Evolutionary conservation across 2,113 vertebrate genomes (phyloP).

Genomic region (Myiagra hebetior): DNA sequence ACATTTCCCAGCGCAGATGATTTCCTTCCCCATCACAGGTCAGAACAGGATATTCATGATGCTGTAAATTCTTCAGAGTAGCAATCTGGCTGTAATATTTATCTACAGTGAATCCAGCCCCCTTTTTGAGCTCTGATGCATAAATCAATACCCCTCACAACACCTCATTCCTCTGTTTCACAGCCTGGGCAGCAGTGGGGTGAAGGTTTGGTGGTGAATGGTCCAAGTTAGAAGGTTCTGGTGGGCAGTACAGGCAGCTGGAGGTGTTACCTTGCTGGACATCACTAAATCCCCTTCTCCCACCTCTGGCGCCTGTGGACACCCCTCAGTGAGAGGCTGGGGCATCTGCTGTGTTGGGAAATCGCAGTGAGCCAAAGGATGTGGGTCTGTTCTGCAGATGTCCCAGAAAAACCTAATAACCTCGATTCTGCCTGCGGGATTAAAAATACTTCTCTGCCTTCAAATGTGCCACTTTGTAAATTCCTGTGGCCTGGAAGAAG

Average conservation of each 20-base stretch:
- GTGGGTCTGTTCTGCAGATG: constrained; percentile 3
- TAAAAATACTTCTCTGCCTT: neutral
- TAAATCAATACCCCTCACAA: neutral
- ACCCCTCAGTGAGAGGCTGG: neutral
- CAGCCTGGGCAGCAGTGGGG: neutral
- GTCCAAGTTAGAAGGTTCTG: neutral
- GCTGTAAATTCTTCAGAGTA: constrained; percentile 1
- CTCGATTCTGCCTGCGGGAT: neutral
- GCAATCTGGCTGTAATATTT: neutral
- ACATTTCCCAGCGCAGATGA: neutral
- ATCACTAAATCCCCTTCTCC: neutral
- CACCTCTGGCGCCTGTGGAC: neutral
- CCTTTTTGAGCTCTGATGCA: neutral
- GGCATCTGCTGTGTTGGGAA: neutral
- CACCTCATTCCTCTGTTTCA: neutral
- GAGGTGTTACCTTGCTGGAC: neutral
- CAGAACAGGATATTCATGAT: neutral
- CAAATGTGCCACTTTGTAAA: constrained; percentile 25
- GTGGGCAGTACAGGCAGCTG: neutral
- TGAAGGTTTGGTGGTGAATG: neutral
- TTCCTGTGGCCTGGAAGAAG: neutral
- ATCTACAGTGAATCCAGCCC: neutral
- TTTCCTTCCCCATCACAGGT: constrained; percentile 6
- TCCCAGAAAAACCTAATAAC: constrained; percentile 57
- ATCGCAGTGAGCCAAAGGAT: neutral